phyloP scores from a whole-genome alignment of 2,888 invertebrate species.

The Trachelus stipa region DNA sequence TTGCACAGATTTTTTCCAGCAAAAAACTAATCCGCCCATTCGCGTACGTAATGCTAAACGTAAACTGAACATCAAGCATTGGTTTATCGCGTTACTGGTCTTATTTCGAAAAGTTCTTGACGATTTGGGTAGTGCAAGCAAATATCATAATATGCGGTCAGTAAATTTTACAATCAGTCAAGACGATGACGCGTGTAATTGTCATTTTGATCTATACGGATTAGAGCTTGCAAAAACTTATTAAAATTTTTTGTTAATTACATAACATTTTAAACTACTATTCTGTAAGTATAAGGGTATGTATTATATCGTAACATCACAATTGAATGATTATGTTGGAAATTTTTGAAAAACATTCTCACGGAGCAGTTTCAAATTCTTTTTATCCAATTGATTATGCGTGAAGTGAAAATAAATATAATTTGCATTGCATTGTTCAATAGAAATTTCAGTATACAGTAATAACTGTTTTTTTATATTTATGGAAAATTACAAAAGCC shows the following conservation, averaged over 20 bases:
- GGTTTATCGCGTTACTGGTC: background rate
- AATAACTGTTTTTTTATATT: background rate
- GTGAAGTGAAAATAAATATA: background rate
- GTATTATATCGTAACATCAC: background rate
- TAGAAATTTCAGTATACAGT: background rate
- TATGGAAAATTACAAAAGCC: background rate
- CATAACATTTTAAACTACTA: too few species aligned
- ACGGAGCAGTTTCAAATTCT: background rate
- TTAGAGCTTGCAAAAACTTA: background rate
- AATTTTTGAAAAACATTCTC: too few species aligned
- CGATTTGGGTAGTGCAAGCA: background rate
- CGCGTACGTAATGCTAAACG: background rate
- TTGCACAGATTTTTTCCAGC: background rate
- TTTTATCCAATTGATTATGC: too few species aligned
- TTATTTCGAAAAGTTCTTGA: background rate
- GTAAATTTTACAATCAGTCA: background rate
- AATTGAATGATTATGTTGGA: background rate
- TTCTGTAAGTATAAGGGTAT: too few species aligned
- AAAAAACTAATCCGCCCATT: background rate
- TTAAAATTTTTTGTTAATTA: too few species aligned
- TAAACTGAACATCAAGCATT: background rate
- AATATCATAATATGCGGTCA: background rate
- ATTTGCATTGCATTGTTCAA: background rate
- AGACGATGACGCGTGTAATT: background rate
- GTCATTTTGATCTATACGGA: background rate